These are phyloP conservation scores for Muntiacus muntjak DNA, from an alignment of 2,113 vertebrate genomes.

Conservation along the genomic window DNA sequence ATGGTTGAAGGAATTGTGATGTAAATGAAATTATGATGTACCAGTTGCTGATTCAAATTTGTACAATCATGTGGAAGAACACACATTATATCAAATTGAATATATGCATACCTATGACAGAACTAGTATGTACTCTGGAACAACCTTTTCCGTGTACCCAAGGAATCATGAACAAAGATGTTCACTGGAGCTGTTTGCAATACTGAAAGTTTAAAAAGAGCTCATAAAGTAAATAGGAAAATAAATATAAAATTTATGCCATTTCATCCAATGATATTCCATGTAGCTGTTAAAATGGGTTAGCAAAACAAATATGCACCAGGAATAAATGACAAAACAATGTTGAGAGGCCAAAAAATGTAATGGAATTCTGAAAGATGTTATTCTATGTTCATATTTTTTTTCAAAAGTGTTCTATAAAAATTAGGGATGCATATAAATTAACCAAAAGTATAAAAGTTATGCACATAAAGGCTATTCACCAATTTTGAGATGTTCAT, in stretches of 20 bases:
- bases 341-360: background rate
- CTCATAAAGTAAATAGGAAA: background rate
- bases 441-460: background rate
- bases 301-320: background rate
- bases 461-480: background rate
- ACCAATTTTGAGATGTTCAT: background rate
- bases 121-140: background rate
- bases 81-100: background rate
- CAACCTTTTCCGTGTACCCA: background rate
- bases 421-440: background rate
- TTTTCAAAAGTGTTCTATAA: background rate
- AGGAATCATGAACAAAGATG: background rate
- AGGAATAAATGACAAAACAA: background rate
- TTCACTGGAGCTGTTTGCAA: background rate
- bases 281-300: background rate
- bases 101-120: background rate
- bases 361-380: background rate
- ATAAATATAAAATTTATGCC: background rate
- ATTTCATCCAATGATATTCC: background rate
- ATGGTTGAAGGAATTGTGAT: background rate
- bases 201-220: background rate
- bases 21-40: background rate
- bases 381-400: background rate
- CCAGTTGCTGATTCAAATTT: background rate
- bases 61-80: too few relatives aligned